A percentile compares a stretch with the other conserved stretches of the same genome.
phyloP scores from a whole-genome alignment of 2,888 invertebrate genomes.

The Seira sanloemensis region DNA sequence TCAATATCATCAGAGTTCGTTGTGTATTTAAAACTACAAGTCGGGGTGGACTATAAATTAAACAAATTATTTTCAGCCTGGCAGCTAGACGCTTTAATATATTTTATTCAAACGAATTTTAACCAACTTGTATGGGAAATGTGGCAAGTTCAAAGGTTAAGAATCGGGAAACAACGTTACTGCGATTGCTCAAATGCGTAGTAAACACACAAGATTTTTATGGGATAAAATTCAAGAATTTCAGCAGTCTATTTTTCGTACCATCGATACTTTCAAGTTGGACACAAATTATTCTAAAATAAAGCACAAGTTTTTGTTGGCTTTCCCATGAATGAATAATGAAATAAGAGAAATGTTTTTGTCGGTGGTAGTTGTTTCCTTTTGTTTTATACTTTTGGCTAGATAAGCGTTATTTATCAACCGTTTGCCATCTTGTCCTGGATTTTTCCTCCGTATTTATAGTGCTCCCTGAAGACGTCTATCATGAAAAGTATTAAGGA shows the following conservation, averaged over 20 bases:
- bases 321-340: conserved; percentile 39
- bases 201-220: too few species aligned
- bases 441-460: background rate
- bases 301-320: background rate
- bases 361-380: conserved; percentile 20
- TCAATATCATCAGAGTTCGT: too few species aligned
- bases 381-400: background rate
- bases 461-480: background rate
- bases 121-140: conserved; percentile 15
- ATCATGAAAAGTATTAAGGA: background rate
- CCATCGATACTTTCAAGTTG: too few species aligned
- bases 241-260: background rate
- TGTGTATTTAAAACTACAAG: too few species aligned
- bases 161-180: too few species aligned
- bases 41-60: too few species aligned
- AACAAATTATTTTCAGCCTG: too few species aligned
- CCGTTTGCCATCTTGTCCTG: background rate
- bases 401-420: conserved; percentile 25
- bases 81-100: too few species aligned
- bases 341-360: conserved; percentile 31
- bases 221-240: conserved; percentile 6
- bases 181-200: too few species aligned
- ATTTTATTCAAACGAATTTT: too few species aligned
- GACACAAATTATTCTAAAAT: too few species aligned
- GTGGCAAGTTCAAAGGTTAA: too few species aligned